Percentiles rank a stretch among this genome's conserved stretches.
Evolutionary conservation across 2,888 invertebrate species (phyloP).

Genomic region (Orchesella flavescens): DNA sequence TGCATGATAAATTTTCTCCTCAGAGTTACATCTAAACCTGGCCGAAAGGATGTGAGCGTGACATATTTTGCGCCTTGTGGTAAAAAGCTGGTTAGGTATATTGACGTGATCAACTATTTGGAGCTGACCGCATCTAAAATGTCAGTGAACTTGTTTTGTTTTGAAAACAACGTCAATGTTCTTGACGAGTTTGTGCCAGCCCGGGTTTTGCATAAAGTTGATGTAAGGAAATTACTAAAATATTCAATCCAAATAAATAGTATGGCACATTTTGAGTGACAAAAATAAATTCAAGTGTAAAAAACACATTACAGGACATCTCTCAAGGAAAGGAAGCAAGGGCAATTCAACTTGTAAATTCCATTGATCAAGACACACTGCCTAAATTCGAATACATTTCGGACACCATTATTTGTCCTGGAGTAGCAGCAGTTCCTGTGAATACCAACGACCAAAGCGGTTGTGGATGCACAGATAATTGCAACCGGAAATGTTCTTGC

Average conservation of each 20-base stretch:
- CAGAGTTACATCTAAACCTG: no score
- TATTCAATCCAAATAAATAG: no score
- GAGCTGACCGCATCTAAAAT: conserved; percentile 79
- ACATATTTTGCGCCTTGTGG: conserved; percentile 87
- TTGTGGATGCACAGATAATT: no score
- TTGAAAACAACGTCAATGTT: conserved; percentile 85
- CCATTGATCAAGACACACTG: conserved; percentile 86
- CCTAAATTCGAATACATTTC: conserved; percentile 90
- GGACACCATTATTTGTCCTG: conserved; percentile 87
- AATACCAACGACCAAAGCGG: conserved; percentile 79
- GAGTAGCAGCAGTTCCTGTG: conserved; percentile 93
- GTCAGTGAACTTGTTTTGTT: conserved; percentile 93
- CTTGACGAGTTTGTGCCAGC: conserved; percentile 82
- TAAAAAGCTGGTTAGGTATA: conserved; percentile 81
- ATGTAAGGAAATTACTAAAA: not conserved
- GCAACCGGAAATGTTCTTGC: no score
- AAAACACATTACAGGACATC: conserved; percentile 77
- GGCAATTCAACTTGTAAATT: conserved; percentile 91
- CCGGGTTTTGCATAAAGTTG: not conserved
- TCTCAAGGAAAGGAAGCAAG: conserved; percentile 90
- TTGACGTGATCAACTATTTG: conserved; percentile 87
- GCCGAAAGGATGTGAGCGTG: no score
- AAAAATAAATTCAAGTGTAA: no score
- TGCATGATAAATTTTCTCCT: no score
- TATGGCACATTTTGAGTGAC: no score